Conservation (phyloP, 2,113 vertebrate species). For the Mionectes macconnelli region DNA sequence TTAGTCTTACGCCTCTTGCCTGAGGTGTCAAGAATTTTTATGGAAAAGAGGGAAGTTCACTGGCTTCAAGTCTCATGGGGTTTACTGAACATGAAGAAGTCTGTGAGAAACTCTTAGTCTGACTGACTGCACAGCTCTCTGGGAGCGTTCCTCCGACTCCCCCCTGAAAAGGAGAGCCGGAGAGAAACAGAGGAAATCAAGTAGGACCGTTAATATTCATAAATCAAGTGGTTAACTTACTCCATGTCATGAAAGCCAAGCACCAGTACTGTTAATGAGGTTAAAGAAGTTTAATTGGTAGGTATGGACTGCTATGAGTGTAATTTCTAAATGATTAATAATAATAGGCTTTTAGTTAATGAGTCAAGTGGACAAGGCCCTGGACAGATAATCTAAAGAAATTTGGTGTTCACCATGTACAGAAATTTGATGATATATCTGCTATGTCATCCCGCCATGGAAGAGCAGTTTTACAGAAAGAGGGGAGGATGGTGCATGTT, state of each 20-base stretch:
- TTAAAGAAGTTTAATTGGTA: conserved; percentile 62
- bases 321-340: conserved; percentile 54
- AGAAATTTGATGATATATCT: neutral
- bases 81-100: neutral
- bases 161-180: neutral
- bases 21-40: conserved; percentile 13
- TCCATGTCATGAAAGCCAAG: conserved; percentile 34
- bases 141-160: neutral
- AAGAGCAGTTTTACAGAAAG: neutral
- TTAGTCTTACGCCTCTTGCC: neutral
- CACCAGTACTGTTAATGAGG: conserved; percentile 35
- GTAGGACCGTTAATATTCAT: neutral
- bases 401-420: neutral
- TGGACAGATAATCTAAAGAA: neutral
- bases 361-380: conserved; percentile 13
- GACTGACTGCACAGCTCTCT: conserved; percentile 14
- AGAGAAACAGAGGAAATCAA: neutral
- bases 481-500: neutral
- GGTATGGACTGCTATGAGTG: neutral
- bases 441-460: neutral
- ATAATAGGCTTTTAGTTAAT: conserved; percentile 53
- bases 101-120: neutral
- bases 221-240: conserved; percentile 40
- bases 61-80: neutral
- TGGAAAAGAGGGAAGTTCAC: conserved; percentile 1